phyloP scores from a whole-genome alignment of 2,113 vertebrate species.

The Barbus barbus region DNA sequence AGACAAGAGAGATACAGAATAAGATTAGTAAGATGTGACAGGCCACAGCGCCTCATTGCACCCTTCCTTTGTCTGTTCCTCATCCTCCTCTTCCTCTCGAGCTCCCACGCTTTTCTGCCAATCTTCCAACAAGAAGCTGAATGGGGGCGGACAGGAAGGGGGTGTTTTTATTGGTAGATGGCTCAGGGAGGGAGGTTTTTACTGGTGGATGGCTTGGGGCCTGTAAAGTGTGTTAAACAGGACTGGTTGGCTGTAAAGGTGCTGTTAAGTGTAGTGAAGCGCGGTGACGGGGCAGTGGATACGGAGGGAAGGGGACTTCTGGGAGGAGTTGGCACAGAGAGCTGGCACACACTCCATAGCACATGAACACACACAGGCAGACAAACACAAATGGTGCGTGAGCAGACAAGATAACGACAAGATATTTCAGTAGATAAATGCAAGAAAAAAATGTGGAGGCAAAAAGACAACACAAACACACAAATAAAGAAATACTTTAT shows the following conservation, averaged over 20 bases:
- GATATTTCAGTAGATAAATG: constrained; percentile 9
- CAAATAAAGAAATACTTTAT: background rate
- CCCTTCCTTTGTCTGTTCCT: constrained; percentile 25
- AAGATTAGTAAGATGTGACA: constrained; percentile 22
- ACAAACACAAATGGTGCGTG: background rate
- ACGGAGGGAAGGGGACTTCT: background rate
- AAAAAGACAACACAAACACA: background rate
- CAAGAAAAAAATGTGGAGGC: background rate
- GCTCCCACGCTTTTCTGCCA: constrained; percentile 26
- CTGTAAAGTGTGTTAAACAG: constrained; percentile 75
- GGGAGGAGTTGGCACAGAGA: constrained; percentile 13
- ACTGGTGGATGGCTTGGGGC: constrained; percentile 69
- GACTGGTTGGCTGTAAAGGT: constrained; percentile 67
- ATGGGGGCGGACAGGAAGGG: constrained; percentile 65
- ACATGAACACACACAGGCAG: background rate
- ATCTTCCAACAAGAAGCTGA: constrained; percentile 49
- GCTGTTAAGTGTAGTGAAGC: constrained; percentile 76
- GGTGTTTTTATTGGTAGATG: constrained; percentile 70
- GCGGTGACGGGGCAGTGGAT: constrained; percentile 48
- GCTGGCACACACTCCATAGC: constrained; percentile 14
- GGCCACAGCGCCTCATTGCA: background rate
- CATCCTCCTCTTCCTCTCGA: constrained; percentile 31
- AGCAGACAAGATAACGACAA: constrained; percentile 3
- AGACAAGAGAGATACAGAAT: constrained; percentile 7
- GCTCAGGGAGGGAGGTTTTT: constrained; percentile 62